These are phyloP conservation scores for Sebastes flavidus DNA, from an alignment of 2,797 vertebrate genomes.

Conservation along the genomic window DNA sequence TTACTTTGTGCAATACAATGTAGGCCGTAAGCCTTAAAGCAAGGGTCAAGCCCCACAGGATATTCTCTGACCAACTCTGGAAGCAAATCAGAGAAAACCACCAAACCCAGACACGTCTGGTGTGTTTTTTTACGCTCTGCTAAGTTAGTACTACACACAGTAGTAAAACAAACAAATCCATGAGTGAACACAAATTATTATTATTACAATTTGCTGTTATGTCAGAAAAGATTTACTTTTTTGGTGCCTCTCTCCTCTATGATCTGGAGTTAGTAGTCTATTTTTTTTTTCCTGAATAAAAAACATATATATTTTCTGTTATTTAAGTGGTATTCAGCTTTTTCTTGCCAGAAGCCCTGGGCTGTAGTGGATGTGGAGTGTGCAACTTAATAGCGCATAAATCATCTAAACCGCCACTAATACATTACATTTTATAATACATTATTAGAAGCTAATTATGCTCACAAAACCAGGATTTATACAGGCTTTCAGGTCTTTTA, in stretches of 20 bases:
- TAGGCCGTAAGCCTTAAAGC: constrained; percentile 75
- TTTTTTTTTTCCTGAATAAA: not conserved
- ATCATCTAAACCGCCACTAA: not conserved
- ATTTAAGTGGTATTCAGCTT: not conserved
- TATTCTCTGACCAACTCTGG: constrained; percentile 60
- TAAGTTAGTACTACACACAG: constrained; percentile 13
- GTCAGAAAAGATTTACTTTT: not conserved
- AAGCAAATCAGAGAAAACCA: constrained; percentile 64
- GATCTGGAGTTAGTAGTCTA: not conserved
- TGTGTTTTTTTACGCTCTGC: constrained; percentile 44
- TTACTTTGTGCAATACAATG: constrained; percentile 72
- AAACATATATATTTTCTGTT: not conserved
- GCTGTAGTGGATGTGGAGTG: not conserved
- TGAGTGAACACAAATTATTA: constrained; percentile 20
- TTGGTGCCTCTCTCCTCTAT: not conserved
- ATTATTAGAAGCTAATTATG: not conserved
- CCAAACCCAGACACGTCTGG: constrained; percentile 44
- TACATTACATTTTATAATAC: not conserved
- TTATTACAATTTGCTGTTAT: not conserved
- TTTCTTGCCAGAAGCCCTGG: not conserved
- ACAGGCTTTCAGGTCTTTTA: not conserved
- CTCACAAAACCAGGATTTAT: not conserved
- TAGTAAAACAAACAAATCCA: constrained; percentile 40
- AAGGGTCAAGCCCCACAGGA: constrained; percentile 70
- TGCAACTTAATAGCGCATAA: not conserved